Base-by-base conservation (phyloP, 1,140 invertebrate species). In the Drosophila willistoni region DNA sequence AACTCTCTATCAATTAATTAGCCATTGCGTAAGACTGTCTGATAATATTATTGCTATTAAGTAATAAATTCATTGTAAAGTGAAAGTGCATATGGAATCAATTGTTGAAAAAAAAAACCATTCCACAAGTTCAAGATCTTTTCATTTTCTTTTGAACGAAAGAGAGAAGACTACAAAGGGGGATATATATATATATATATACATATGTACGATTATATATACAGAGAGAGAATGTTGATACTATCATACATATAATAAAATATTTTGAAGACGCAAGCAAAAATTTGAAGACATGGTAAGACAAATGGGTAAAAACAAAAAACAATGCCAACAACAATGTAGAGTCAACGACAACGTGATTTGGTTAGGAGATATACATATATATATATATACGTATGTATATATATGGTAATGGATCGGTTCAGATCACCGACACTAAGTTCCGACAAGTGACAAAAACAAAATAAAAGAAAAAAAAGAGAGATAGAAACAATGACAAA, bases 391-490 rank as follows among this genome's bases (percentile, higher is more conserved):
- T n/a, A n/a, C n/a, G n/a, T n/a, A n/a, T 22, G 19, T 19, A 13
- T 39, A 12, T 39, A 39, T 39, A 72, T 63, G 57, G 67, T 56
- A 81, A 86, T 85, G 12, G 12, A 39, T 51, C 17, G 44, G 17
- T 12, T 51, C 44, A 2, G 17, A 51, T 51, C 44, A 22, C 44
- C 64, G 64, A 25, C 36, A 68, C 41, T 73, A 56, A 68, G 74
- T 81, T 66, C 79, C 71, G 54, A 82, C 75, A 78, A 36, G 34
- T 36, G 34, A 36, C 34, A 36, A 36, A 36, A 36, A 77, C 73
- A 73, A 79, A 63, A 85, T 3, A 77, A 80, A 84, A 79, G 55
- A 77, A 86, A 74, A 71, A 59, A 39, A 13, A 36, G 68, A 65
- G 10, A n/a, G 3, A 12, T 14, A 29, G 19, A 44, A 39, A 13